Evolutionary conservation across 64 coral and sea anemone species (phyloP).

Genomic region (Actinia tenebrosa): DNA sequence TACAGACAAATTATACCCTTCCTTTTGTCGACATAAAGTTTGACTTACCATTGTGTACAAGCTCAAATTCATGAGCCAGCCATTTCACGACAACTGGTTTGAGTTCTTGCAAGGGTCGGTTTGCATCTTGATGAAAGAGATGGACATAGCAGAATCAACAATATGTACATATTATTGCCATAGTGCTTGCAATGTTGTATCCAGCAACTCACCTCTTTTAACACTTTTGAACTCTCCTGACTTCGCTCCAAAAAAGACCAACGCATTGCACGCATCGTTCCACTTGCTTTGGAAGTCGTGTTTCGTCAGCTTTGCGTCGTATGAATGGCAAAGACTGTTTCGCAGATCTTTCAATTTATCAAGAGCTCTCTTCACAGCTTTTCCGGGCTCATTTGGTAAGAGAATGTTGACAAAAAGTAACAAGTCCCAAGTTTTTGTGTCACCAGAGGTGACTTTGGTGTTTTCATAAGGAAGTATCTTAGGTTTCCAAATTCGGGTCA

Average conservation of each 20-base stretch:
- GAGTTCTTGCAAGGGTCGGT: not conserved
- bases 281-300: not conserved
- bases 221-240: not conserved
- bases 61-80: not conserved
- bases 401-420: not conserved
- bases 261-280: not conserved
- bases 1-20: too few species aligned
- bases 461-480: not conserved
- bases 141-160: not conserved
- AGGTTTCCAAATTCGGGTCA: not conserved
- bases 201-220: not conserved
- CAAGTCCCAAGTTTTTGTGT: not conserved
- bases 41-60: not conserved
- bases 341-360: not conserved
- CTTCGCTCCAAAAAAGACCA: not conserved
- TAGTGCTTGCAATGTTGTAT: not conserved
- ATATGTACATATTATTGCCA: not conserved
- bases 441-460: not conserved
- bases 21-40: too few species aligned
- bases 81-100: not conserved
- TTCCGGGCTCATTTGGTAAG: not conserved
- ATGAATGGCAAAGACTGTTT: not conserved
- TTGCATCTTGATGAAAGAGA: not conserved
- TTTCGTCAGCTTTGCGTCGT: not conserved
- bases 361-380: not conserved